A percentile compares a stretch with the other conserved stretches of the same genome.
Evolutionary conservation across 2,797 vertebrate genomes (phyloP).

Genomic region (Ptychadena robeensis): DNA sequence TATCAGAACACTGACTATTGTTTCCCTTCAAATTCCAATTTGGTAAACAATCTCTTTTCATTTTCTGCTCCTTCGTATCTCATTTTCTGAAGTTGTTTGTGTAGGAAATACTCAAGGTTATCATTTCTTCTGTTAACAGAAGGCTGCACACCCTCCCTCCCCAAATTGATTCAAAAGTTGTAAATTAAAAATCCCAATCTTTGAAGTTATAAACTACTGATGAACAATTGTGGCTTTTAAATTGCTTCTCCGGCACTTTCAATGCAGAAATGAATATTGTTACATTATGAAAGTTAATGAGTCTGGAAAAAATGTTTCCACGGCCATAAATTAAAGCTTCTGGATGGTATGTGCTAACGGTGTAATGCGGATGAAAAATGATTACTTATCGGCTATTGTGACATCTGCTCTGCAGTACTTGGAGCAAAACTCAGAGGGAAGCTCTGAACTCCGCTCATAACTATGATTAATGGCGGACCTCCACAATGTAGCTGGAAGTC

Average conservation of each 20-base stretch:
- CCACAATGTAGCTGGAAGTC: constrained; percentile 61
- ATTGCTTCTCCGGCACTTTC: constrained; percentile 57
- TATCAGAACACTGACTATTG: background rate
- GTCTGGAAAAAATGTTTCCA: constrained; percentile 54
- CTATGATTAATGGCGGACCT: constrained; percentile 59
- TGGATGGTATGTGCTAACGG: constrained; percentile 64
- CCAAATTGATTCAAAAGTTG: background rate
- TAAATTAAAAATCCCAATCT: constrained; percentile 45
- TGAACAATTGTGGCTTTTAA: constrained; percentile 52
- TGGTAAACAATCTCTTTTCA: background rate
- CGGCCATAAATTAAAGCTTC: constrained; percentile 62
- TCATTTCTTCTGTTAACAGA: constrained; percentile 1
- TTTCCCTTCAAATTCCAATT: background rate
- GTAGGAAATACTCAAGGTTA: constrained; percentile 1
- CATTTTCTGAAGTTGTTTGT: background rate
- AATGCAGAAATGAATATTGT: constrained; percentile 40
- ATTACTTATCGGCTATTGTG: constrained; percentile 65
- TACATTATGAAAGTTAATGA: constrained; percentile 58
- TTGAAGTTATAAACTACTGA: constrained; percentile 52
- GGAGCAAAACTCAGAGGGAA: constrained; percentile 65
- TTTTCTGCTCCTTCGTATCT: background rate
- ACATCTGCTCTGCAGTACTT: constrained; percentile 67
- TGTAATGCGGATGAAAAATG: constrained; percentile 56
- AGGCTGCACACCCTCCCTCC: background rate
- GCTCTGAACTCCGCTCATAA: constrained; percentile 63